Evolutionary conservation across 2,797 vertebrate species (phyloP).

Genomic region (Halcyon chelicuti): DNA sequence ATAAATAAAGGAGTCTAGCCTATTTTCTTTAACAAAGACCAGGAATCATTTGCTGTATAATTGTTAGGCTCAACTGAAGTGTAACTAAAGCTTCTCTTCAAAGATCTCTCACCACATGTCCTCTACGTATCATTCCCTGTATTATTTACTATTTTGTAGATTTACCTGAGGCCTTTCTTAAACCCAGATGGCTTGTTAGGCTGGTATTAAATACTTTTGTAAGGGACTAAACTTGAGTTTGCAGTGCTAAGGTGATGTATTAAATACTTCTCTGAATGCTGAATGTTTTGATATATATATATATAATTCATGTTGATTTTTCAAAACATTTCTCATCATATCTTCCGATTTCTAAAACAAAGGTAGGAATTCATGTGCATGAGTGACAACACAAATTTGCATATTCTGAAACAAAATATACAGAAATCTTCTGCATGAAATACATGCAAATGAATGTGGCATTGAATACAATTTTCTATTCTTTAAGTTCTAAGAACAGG

Average conservation of each 20-base stretch:
- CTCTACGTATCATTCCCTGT: conserved; percentile 55
- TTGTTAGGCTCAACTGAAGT: conserved; percentile 68
- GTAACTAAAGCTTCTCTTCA: conserved; percentile 72
- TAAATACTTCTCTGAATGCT: not conserved
- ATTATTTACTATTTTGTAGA: conserved; percentile 65
- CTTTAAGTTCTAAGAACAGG: not conserved
- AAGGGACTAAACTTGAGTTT: not conserved
- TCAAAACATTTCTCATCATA: not conserved
- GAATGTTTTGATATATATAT: not conserved
- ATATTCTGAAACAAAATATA: not conserved
- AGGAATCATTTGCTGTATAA: conserved; percentile 63
- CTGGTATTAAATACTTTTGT: conserved; percentile 38
- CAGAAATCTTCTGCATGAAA: not conserved
- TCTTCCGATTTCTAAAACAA: not conserved
- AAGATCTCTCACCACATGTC: conserved; percentile 68
- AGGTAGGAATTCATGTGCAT: not conserved
- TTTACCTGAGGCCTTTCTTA: conserved; percentile 61
- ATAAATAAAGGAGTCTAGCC: conserved; percentile 59
- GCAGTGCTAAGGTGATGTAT: not conserved
- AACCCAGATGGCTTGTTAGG: conserved; percentile 64
- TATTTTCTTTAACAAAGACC: conserved; percentile 74
- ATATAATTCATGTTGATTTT: not conserved
- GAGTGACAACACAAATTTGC: not conserved
- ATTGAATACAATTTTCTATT: not conserved
- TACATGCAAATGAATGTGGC: fast-evolving